Evolutionary conservation across 92 coral and sea anemone species (phyloP).

Genomic region (Siderastrea siderea): DNA sequence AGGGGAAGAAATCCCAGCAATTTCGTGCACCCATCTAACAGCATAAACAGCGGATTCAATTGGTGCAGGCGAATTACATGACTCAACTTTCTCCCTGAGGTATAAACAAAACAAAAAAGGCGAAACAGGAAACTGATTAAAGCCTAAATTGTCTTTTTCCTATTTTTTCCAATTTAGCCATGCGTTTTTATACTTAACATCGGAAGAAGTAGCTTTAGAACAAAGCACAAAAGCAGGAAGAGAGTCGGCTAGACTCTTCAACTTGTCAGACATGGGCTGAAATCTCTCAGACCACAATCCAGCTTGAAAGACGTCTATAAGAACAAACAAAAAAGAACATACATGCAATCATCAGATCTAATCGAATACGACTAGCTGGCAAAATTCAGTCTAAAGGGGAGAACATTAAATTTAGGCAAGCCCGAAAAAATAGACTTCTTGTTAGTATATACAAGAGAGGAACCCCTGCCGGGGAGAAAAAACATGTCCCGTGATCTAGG

Average conservation of each 20-base stretch:
- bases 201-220: too few species aligned
- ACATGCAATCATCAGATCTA: too few species aligned
- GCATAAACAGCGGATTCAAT: constrained; percentile 63
- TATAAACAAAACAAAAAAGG: constrained; percentile 36
- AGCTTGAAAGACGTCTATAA: too few species aligned
- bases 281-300: too few species aligned
- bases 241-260: too few species aligned
- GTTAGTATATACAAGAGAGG: constrained; percentile 13
- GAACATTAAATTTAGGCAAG: neutral
- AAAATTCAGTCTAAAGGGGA: neutral
- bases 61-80: too few species aligned
- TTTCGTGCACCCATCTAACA: constrained; percentile 58
- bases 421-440: constrained; percentile 48
- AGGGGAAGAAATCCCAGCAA: constrained; percentile 37
- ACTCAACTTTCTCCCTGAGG: too few species aligned
- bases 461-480: constrained; percentile 58
- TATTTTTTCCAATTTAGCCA: too few species aligned
- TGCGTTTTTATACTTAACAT: too few species aligned
- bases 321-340: too few species aligned
- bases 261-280: too few species aligned
- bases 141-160: constrained; percentile 31
- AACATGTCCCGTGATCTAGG: constrained; percentile 31
- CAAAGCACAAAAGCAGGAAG: too few species aligned
- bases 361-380: neutral
- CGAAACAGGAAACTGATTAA: constrained; percentile 44